Conservation (phyloP, 2,797 vertebrate genomes). For the Malacoraja senta region DNA sequence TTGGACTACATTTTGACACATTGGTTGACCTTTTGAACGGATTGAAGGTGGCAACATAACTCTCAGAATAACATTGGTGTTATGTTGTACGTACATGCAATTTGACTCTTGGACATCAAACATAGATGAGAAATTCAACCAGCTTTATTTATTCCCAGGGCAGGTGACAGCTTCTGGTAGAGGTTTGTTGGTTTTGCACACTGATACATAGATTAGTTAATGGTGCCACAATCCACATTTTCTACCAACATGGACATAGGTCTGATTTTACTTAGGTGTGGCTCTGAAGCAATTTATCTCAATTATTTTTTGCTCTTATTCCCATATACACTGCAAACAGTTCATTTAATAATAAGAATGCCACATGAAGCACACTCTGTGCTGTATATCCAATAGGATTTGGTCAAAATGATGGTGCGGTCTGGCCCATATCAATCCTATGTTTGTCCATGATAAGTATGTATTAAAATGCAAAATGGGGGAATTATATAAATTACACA, state of each 20-base stretch:
- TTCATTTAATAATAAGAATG: not conserved
- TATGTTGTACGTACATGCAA: not conserved
- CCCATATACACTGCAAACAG: not conserved
- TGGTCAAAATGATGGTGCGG: not conserved
- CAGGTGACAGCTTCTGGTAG: not conserved
- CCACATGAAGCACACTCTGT: not conserved
- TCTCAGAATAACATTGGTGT: not conserved
- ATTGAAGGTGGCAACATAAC: not conserved
- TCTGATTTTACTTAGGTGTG: not conserved
- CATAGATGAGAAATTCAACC: not conserved
- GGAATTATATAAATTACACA: constrained; percentile 27
- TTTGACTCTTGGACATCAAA: not conserved
- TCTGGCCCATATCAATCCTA: not conserved
- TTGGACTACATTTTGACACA: not conserved
- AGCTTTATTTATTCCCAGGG: not conserved
- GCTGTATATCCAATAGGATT: not conserved
- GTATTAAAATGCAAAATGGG: not conserved
- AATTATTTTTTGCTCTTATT: not conserved
- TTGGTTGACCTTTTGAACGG: not conserved
- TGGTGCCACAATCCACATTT: not conserved
- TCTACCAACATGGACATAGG: not conserved
- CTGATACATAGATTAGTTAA: not conserved
- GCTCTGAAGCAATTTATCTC: not conserved
- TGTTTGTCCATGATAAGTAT: not conserved
- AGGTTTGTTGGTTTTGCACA: not conserved